These are phyloP conservation scores for Actinemys pallida DNA, from an alignment of 2,113 vertebrate species.

Conservation along the genomic window DNA sequence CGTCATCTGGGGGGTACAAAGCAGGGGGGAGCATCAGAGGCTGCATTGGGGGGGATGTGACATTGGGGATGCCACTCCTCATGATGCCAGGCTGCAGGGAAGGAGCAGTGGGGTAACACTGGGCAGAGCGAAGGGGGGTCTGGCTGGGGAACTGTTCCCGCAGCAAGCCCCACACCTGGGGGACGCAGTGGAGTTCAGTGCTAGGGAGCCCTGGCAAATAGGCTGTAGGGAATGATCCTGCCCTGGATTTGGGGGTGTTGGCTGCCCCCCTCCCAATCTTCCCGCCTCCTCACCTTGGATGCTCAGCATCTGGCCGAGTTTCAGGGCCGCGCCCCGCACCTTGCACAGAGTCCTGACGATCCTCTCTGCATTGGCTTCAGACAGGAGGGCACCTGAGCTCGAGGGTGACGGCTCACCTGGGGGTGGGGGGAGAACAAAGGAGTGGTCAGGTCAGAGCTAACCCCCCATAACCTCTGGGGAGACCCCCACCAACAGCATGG, in stretches of 20 bases:
- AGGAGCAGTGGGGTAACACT: not conserved
- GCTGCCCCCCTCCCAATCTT: not conserved
- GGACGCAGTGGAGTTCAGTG: no score
- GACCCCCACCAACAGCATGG: not conserved
- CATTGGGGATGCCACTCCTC: not conserved
- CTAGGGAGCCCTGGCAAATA: no score
- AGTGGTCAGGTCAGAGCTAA: not conserved
- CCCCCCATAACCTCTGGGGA: not conserved
- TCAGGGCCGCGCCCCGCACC: constrained; percentile 46
- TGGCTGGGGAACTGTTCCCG: not conserved
- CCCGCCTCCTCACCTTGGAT: constrained; percentile 22
- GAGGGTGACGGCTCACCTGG: not conserved
- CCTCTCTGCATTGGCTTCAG: constrained; percentile 43
- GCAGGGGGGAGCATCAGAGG: not conserved
- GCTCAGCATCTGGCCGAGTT: constrained; percentile 53
- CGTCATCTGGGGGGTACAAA: not conserved
- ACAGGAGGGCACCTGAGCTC: constrained; percentile 16
- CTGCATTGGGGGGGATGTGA: not conserved
- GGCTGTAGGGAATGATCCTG: not conserved
- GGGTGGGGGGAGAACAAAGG: not conserved
- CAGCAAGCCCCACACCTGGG: not conserved
- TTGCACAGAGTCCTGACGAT: constrained; percentile 49
- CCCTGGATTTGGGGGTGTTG: not conserved
- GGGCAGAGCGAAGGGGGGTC: not conserved
- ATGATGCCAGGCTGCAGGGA: not conserved